Base-by-base conservation (phyloP, 2,797 vertebrate genomes). In the Ibycter americanus region DNA sequence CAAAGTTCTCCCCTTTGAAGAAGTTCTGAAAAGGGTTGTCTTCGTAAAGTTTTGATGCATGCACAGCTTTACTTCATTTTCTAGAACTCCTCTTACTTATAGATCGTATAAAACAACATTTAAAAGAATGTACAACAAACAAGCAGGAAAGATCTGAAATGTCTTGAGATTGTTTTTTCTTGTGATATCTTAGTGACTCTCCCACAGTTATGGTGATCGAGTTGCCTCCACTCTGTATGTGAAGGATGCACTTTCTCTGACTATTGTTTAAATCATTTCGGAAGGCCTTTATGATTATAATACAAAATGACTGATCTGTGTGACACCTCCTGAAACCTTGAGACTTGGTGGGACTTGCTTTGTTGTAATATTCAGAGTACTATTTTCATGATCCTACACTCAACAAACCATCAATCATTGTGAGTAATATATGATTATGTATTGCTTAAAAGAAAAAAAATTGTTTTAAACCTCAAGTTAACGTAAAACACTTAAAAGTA, bases 351-450 rank as follows among this genome's bases (percentile, higher is more conserved):
- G 42, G 55, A 89, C 76, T 93, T 84, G 16, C 26, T 89, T 63
- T 95, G 68, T 91, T 94, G 78, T 56, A 90, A 65, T 95, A 95
- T 87, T 95, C 94, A 81, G 73, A 58, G 61, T 88, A 76, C 25
- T 92, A 16, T 81, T 96, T 96, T 96, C 56, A 93, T 65, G 65
- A 93, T 92, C 23, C 49, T 82, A 26, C 23, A 55, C 56, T 96
- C 92, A 96, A 84, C 44, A 93, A 92, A 85, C 73, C 3, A 19
- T 94, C 97, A 97, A 32, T 96, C 96, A 92, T 56, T 80, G 13
- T 91, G 54, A 95, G 40, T 12, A 96, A 89, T 72, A 89, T 89
- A 88, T 95, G 97, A 97, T 96, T 94, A 89, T 46, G 12, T 46
- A 65, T 71, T 90, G 44, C 52, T 93, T 82, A 86, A 94, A 80